These are phyloP conservation scores for Eunapius fragilis DNA, from an alignment of 37 sponge, comb jelly and placozoan species.

Conservation along the genomic window DNA sequence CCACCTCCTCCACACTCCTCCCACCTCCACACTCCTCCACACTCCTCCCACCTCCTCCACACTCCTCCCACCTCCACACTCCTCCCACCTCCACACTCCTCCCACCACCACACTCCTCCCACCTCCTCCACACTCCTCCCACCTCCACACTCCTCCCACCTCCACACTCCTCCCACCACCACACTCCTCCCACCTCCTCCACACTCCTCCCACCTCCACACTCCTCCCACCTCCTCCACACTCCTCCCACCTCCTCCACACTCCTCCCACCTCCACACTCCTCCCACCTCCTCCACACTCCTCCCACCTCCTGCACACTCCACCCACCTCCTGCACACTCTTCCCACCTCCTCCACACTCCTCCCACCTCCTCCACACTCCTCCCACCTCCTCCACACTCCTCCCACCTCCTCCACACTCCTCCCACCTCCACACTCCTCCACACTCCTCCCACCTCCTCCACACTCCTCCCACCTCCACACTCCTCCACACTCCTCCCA, in stretches of 20 bases:
- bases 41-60: neutral
- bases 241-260: too few species aligned
- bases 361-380: neutral
- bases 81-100: too few species aligned
- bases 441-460: neutral
- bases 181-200: too few species aligned
- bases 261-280: too few species aligned
- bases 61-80: too few species aligned
- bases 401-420: neutral
- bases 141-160: too few species aligned
- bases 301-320: neutral
- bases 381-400: neutral
- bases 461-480: neutral
- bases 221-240: too few species aligned
- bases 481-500: neutral
- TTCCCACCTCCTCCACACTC: neutral
- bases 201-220: too few species aligned
- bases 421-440: neutral
- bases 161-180: too few species aligned
- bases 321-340: neutral
- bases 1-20: neutral
- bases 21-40: conserved; percentile 1
- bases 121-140: too few species aligned
- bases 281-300: too few species aligned
- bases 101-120: too few species aligned